These are phyloP conservation scores for Stomorhina lunata DNA, from an alignment of 2,888 invertebrate species.

Conservation along the genomic window DNA sequence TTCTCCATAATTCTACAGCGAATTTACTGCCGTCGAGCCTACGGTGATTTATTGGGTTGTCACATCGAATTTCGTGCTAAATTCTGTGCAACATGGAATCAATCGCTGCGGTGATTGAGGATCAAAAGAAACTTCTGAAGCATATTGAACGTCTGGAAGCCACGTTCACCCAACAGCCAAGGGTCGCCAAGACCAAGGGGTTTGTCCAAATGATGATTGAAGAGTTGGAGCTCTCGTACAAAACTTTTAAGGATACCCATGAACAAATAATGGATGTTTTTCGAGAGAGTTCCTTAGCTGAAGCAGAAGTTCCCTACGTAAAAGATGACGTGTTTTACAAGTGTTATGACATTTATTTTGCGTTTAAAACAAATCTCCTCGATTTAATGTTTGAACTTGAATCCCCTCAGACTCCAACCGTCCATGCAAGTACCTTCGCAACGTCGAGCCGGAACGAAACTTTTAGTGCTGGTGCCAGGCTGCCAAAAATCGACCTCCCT, in stretches of 20 bases:
- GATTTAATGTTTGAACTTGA: no score
- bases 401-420: constrained; percentile 32
- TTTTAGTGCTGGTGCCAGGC: constrained; percentile 24
- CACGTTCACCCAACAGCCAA: constrained; percentile 5
- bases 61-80: no score
- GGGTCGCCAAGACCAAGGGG: constrained; percentile 13
- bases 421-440: constrained; percentile 46
- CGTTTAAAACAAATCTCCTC: no score
- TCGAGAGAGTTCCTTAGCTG: constrained; percentile 24
- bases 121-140: background rate
- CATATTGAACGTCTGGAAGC: constrained; percentile 18
- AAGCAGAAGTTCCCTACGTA: constrained; percentile 30
- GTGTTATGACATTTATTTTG: no score
- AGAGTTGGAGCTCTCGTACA: constrained; percentile 13
- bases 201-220: constrained; percentile 34
- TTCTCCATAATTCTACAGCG: background rate
- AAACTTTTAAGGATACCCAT: constrained; percentile 43
- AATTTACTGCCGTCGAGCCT: constrained; percentile 12
- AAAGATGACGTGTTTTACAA: no score
- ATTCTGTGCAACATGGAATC: constrained; percentile 32
- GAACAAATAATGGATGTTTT: constrained; percentile 22
- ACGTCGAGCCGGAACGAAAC: constrained; percentile 28
- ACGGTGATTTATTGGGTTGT: background rate
- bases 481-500: constrained; percentile 49
- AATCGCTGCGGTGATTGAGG: constrained; percentile 29